Conservation (phyloP, 2,888 invertebrate species). For the Eucera pruinosa region DNA sequence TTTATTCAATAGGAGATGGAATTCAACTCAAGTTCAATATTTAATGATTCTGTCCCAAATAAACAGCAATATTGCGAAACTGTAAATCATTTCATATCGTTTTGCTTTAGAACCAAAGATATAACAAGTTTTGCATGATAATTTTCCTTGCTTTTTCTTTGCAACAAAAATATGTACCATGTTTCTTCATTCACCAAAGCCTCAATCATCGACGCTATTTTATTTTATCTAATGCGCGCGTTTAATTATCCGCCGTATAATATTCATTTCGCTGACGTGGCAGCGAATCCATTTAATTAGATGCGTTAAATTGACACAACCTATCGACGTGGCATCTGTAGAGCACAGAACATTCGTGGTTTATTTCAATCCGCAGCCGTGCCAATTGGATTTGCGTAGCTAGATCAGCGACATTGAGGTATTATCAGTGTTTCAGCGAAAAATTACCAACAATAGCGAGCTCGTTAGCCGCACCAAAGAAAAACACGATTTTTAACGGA, state of each 20-base stretch:
- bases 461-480: conserved; percentile 21
- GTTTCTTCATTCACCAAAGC: too few species aligned
- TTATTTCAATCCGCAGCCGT: neutral
- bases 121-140: too few species aligned
- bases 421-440: conserved; percentile 25
- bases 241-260: conserved; percentile 12
- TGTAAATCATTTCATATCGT: too few species aligned
- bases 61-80: too few species aligned
- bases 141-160: too few species aligned
- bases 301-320: neutral
- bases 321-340: neutral
- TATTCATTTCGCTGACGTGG: neutral
- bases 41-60: too few species aligned
- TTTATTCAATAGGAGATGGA: too few species aligned
- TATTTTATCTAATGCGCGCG: neutral
- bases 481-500: conserved; percentile 6
- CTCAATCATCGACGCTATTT: neutral
- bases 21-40: too few species aligned
- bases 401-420: conserved; percentile 24
- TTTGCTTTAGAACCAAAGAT: too few species aligned
- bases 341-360: neutral
- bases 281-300: conserved; percentile 18
- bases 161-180: too few species aligned
- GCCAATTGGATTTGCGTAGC: conserved; percentile 38
- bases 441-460: conserved; percentile 29